Percentiles rank a stretch among this genome's conserved stretches.
phyloP scores from a whole-genome alignment of 1,140 invertebrate genomes.

The Drosophila pectinifera region DNA sequence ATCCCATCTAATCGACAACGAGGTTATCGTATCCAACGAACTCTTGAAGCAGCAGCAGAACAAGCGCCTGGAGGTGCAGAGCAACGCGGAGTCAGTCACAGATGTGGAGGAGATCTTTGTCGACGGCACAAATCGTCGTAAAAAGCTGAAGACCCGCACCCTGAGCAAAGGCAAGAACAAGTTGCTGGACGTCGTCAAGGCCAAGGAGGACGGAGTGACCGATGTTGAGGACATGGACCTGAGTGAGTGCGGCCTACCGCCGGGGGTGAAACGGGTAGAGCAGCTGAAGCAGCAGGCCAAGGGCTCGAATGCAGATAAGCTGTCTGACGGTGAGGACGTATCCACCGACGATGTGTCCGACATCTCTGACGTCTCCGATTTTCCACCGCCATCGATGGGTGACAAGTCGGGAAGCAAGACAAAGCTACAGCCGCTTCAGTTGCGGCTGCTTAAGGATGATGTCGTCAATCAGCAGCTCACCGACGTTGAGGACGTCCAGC shows the following conservation, averaged over 20 bases:
- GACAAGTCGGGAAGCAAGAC: constrained; percentile 28
- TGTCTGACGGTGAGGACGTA: constrained; percentile 69
- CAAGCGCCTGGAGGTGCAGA: constrained; percentile 69
- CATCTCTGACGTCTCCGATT: constrained; percentile 55
- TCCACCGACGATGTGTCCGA: constrained; percentile 72
- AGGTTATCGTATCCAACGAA: constrained; percentile 77
- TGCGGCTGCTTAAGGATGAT: constrained; percentile 61
- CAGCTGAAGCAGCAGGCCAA: constrained; percentile 62
- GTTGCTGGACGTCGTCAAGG: constrained; percentile 56
- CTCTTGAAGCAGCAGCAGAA: constrained; percentile 67
- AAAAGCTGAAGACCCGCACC: constrained; percentile 76
- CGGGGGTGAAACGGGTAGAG: constrained; percentile 63
- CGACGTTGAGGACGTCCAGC: constrained; percentile 86
- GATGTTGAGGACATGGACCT: constrained; percentile 87
- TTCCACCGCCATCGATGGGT: constrained; percentile 15
- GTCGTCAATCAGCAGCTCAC: constrained; percentile 79
- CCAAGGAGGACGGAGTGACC: constrained; percentile 77
- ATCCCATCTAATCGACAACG: constrained; percentile 64
- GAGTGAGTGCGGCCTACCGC: constrained; percentile 83
- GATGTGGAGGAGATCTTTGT: constrained; percentile 86
- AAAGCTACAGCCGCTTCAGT: constrained; percentile 53
- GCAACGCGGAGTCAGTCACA: constrained; percentile 83
- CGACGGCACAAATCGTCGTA: constrained; percentile 74
- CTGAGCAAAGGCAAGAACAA: constrained; percentile 74
- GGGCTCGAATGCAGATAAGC: constrained; percentile 25